Conservation (phyloP, 2,888 invertebrate genomes). For the Biston betularia region DNA sequence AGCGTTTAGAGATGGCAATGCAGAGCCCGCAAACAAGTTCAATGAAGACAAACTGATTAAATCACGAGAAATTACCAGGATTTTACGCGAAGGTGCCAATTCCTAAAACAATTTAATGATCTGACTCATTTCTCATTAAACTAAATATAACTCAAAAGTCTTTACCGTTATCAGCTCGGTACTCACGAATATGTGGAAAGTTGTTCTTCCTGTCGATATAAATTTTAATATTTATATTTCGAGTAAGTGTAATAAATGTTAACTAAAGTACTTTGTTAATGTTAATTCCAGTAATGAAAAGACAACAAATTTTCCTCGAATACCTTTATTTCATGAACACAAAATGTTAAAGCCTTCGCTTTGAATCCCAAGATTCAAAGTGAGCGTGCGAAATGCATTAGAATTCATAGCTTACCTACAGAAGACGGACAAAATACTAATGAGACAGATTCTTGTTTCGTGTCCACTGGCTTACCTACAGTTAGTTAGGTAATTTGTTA, state of each 20-base stretch:
- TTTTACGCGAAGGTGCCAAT: no score
- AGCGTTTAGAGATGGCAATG: no score
- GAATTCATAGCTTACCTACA: slow-evolving; percentile 43
- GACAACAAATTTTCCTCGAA: not conserved
- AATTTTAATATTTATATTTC: not conserved
- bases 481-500: slow-evolving; percentile 5
- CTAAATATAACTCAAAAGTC: not conserved
- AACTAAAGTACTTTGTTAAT: not conserved
- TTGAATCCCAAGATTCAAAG: not conserved
- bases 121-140: not conserved
- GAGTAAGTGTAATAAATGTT: not conserved
- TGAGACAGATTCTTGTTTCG: slow-evolving; percentile 33
- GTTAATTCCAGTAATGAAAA: not conserved
- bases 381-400: slow-evolving; percentile 48
- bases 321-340: not conserved
- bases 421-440: slow-evolving; percentile 47
- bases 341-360: slow-evolving; percentile 7
- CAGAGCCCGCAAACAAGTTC: no score
- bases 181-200: no score
- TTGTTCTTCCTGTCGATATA: not conserved
- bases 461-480: slow-evolving; percentile 6
- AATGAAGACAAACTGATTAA: no score
- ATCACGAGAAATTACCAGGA: no score
- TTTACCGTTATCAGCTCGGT: not conserved
- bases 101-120: not conserved